Percentiles rank a stretch among this genome's conserved stretches.
phyloP scores from a whole-genome alignment of 1,140 invertebrate species.

The Eumeta japonica region DNA sequence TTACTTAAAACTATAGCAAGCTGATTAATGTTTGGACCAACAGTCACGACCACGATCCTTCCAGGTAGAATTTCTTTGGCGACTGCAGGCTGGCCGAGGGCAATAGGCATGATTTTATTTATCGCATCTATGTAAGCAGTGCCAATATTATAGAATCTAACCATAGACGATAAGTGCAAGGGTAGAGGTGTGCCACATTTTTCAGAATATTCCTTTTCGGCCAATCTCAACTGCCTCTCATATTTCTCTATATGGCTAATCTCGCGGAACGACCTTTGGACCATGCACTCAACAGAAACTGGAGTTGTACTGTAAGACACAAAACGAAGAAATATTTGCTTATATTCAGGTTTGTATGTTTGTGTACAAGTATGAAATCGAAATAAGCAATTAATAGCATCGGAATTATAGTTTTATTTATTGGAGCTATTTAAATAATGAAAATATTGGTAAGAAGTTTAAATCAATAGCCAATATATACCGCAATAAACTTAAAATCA shows the following conservation, averaged over 20 bases:
- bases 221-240: slow-evolving; percentile 61
- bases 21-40: slow-evolving; percentile 67
- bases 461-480: slow-evolving; percentile 18
- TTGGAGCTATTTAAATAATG: no score
- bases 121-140: slow-evolving; percentile 62
- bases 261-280: slow-evolving; percentile 88
- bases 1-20: slow-evolving; percentile 56
- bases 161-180: slow-evolving; percentile 62
- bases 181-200: slow-evolving; percentile 37
- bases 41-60: slow-evolving; percentile 66
- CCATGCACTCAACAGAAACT: slow-evolving; percentile 91
- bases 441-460: no score
- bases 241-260: slow-evolving; percentile 64
- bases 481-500: slow-evolving; percentile 85
- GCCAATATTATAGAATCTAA: slow-evolving; percentile 68
- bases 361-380: no score
- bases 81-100: slow-evolving; percentile 58
- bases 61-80: slow-evolving; percentile 67
- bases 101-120: slow-evolving; percentile 58
- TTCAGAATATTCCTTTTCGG: slow-evolving; percentile 63
- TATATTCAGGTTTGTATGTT: no score
- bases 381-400: no score
- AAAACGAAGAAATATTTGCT: no score
- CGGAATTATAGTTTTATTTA: no score
- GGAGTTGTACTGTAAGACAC: slow-evolving; percentile 77